phyloP scores from a whole-genome alignment of 2,113 vertebrate genomes.

The Phasianus colchicus region DNA sequence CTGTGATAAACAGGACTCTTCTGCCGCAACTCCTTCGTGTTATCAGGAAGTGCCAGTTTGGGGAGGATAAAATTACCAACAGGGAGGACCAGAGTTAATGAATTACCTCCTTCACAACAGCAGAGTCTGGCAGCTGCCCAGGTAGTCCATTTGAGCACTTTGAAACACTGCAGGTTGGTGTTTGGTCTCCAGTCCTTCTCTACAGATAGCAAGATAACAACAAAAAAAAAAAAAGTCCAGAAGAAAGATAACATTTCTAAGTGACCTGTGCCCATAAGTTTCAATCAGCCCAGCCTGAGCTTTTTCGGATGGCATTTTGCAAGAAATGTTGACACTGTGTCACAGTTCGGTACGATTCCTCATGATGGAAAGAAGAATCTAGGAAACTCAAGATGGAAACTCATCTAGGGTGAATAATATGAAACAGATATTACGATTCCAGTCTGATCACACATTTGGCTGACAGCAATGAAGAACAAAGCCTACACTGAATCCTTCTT shows the following conservation, averaged over 20 bases:
- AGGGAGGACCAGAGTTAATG: neutral
- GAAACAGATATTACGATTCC: neutral
- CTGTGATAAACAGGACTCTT: neutral
- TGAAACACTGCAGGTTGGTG: neutral
- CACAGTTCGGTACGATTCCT: neutral
- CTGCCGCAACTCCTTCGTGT: neutral
- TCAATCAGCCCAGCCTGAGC: fast-evolving
- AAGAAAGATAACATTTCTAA: neutral
- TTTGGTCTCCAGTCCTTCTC: neutral
- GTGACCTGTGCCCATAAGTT: neutral
- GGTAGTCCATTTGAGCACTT: fast-evolving
- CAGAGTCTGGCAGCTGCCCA: neutral
- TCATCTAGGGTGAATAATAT: neutral
- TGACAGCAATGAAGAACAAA: neutral
- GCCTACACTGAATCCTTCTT: neutral
- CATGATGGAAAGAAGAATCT: neutral
- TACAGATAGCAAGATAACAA: neutral
- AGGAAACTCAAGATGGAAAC: neutral
- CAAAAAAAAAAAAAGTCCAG: neutral
- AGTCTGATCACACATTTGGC: neutral
- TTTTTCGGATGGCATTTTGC: neutral
- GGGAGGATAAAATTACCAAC: neutral
- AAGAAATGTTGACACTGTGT: neutral
- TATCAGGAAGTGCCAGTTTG: neutral
- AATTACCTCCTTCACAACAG: neutral